A percentile compares a stretch with the other conserved stretches of the same genome.
Conservation (phyloP, 35 echinoderm and acorn worm species). For the Lytechinus variegatus region DNA sequence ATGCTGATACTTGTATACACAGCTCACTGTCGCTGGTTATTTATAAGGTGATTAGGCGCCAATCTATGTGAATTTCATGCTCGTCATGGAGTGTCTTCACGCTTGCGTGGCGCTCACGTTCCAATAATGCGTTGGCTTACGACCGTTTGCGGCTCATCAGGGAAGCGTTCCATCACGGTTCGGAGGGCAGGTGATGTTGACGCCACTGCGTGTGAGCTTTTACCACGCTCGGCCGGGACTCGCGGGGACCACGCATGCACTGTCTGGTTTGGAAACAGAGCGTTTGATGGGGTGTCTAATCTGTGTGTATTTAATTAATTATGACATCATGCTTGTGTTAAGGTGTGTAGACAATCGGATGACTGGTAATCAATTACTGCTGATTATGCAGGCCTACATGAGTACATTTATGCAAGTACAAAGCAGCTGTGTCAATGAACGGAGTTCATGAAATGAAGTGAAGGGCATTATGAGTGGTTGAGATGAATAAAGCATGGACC, state of each 20-base stretch:
- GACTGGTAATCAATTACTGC: not conserved
- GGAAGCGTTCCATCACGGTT: conserved; percentile 8
- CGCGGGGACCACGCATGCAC: not conserved
- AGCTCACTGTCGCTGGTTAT: not conserved
- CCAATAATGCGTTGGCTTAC: not conserved
- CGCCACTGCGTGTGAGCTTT: not conserved
- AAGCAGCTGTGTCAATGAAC: not conserved
- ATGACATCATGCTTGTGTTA: not conserved
- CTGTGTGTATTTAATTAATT: not conserved
- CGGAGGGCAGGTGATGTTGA: not conserved
- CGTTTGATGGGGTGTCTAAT: not conserved
- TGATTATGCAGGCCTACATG: not conserved
- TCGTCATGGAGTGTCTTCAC: not conserved
- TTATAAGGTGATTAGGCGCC: not conserved
- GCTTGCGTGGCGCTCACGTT: not conserved
- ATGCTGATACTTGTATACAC: not conserved
- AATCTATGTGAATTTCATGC: not conserved
- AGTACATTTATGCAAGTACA: no score
- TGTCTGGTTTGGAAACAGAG: not conserved
- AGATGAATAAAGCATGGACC: not conserved
- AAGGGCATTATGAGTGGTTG: not conserved
- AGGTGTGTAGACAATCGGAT: not conserved
- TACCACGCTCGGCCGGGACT: not conserved
- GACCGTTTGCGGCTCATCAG: not conserved
- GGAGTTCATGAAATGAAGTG: not conserved